These are phyloP conservation scores for Cebus imitator DNA, from an alignment of 2,113 vertebrate genomes.

Conservation along the genomic window DNA sequence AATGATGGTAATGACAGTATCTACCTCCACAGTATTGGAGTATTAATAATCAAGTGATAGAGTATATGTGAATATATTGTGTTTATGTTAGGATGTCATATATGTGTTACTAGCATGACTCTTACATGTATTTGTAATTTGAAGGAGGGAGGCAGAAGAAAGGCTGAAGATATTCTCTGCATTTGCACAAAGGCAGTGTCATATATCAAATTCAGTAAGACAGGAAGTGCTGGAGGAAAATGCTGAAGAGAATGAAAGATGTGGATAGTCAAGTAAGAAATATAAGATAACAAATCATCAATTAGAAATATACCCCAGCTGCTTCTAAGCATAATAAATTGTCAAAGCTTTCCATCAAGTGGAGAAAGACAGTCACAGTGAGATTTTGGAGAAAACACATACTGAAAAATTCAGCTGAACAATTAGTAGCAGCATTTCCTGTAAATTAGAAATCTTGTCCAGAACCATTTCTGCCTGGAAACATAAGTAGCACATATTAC, in stretches of 20 bases:
- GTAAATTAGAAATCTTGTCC: neutral
- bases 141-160: neutral
- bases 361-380: conserved; percentile 43
- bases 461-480: conserved; percentile 12
- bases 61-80: neutral
- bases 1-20: neutral
- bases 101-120: neutral
- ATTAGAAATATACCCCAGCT: neutral
- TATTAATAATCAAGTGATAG: neutral
- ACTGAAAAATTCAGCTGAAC: conserved; percentile 2
- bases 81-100: neutral
- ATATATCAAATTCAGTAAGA: conserved; percentile 44
- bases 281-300: conserved; percentile 47
- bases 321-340: conserved; percentile 42
- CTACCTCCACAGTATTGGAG: neutral
- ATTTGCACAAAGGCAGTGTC: neutral
- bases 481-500: neutral
- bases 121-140: neutral
- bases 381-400: neutral
- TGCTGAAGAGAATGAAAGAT: conserved; percentile 45
- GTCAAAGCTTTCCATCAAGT: conserved; percentile 46
- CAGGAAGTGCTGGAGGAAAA: conserved; percentile 19
- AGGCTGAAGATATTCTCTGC: neutral
- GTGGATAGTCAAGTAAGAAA: conserved; percentile 33
- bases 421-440: conserved; percentile 35